Conservation (phyloP, 1,140 invertebrate species). For the Bursaphelenchus mucronatus region DNA sequence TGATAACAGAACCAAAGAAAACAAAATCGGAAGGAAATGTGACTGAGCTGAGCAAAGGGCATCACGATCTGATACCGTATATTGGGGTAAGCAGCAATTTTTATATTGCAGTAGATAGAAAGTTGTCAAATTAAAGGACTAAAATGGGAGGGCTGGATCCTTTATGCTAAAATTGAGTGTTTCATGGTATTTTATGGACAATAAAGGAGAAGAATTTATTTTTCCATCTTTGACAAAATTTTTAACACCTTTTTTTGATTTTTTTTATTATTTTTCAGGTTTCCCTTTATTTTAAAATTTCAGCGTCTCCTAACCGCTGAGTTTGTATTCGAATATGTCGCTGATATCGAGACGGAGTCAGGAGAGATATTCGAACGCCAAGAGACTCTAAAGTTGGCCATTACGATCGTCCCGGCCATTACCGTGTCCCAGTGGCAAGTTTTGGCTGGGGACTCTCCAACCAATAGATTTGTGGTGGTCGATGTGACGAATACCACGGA, state of each 20-base stretch:
- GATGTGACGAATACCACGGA: constrained; percentile 59
- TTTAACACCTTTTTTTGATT: too few species aligned
- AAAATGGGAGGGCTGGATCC: too few species aligned
- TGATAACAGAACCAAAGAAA: neutral
- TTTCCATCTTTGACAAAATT: too few species aligned
- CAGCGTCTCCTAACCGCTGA: constrained; percentile 51
- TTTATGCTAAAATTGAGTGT: neutral
- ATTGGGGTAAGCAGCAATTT: constrained; percentile 37
- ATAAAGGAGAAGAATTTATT: neutral
- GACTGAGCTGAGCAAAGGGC: neutral
- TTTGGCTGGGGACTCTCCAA: constrained; percentile 51
- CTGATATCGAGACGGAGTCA: constrained; percentile 46
- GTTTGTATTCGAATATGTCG: constrained; percentile 48
- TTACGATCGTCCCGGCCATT: constrained; percentile 57
- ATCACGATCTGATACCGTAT: constrained; percentile 58
- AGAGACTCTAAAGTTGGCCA: constrained; percentile 45
- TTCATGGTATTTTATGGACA: neutral
- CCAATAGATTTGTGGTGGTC: constrained; percentile 49
- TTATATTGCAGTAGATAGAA: neutral
- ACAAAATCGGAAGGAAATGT: neutral
- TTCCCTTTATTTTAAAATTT: constrained; percentile 16
- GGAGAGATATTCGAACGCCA: constrained; percentile 37
- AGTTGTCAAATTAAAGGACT: neutral
- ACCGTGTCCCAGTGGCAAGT: constrained; percentile 57
- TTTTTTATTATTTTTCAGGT: too few species aligned